These are phyloP conservation scores for Miichthys miiuy DNA, from an alignment of 2,797 vertebrate genomes.

Conservation along the genomic window DNA sequence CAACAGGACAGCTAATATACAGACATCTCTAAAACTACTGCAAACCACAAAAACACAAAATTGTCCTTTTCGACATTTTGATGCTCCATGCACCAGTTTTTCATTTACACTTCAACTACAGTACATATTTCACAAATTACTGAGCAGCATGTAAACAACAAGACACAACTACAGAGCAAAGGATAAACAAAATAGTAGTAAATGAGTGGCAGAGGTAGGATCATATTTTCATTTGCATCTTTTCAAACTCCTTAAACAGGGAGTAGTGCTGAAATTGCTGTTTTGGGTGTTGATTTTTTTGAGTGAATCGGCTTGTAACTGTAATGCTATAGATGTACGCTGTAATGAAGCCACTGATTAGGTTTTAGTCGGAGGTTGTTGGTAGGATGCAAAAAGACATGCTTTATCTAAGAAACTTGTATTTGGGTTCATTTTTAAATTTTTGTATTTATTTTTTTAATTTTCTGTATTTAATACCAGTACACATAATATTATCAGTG, in stretches of 20 bases:
- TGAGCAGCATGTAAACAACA: not conserved
- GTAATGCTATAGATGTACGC: not conserved
- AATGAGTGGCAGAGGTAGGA: not conserved
- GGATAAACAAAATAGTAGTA: not conserved
- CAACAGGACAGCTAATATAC: not conserved
- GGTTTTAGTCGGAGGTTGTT: not conserved
- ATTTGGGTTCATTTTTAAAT: no score
- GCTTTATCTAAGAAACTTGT: not conserved
- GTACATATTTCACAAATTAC: no score
- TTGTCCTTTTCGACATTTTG: not conserved
- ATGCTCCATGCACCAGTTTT: not conserved
- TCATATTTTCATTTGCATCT: not conserved
- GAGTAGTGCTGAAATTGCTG: not conserved
- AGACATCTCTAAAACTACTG: no score
- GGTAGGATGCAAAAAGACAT: not conserved
- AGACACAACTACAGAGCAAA: not conserved
- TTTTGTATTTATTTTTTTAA: not conserved
- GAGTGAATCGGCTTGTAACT: not conserved
- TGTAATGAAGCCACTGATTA: not conserved
- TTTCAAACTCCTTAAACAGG: slow-evolving; percentile 4
- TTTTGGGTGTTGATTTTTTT: not conserved
- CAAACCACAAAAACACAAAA: not conserved
- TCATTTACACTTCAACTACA: not conserved
- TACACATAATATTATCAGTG: not conserved
- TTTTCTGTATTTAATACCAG: not conserved